Evolutionary conservation across 2,888 invertebrate genomes (phyloP).

Genomic region (Brachyptera risi): DNA sequence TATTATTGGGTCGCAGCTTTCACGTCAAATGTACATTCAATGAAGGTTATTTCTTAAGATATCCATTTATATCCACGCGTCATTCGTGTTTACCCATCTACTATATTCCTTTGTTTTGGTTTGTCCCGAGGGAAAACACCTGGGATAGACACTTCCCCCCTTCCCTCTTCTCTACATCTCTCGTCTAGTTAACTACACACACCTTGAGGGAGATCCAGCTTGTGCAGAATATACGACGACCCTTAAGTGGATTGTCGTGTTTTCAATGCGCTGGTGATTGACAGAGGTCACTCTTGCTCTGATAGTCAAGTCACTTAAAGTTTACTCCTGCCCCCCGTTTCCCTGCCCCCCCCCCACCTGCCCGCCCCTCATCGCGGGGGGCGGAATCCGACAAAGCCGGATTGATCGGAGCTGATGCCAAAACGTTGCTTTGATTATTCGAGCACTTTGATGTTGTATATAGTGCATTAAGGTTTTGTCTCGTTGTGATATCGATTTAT

Average conservation of each 20-base stretch:
- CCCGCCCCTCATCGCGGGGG: no score
- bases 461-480: no score
- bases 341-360: no score
- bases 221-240: no score
- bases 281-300: conserved; percentile 17
- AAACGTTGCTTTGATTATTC: no score
- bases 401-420: no score
- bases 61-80: conserved; percentile 4
- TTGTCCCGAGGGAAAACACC: not conserved
- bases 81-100: not conserved
- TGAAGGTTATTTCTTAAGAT: not conserved
- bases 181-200: not conserved
- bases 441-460: no score
- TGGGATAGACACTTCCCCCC: not conserved
- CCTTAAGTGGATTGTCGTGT: conserved; percentile 19
- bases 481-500: no score
- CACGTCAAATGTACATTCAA: not conserved
- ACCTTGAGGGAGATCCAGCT: not conserved
- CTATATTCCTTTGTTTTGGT: not conserved
- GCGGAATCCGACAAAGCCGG: no score
- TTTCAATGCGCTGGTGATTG: conserved; percentile 3
- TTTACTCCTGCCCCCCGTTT: no score
- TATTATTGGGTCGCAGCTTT: conserved; percentile 2
- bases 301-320: conserved; percentile 6
- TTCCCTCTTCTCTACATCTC: not conserved